Evolutionary conservation across 2,888 invertebrate species (phyloP), one percentile per base, ranked within the genome.

Genomic region (Ceramica pisi): DNA sequence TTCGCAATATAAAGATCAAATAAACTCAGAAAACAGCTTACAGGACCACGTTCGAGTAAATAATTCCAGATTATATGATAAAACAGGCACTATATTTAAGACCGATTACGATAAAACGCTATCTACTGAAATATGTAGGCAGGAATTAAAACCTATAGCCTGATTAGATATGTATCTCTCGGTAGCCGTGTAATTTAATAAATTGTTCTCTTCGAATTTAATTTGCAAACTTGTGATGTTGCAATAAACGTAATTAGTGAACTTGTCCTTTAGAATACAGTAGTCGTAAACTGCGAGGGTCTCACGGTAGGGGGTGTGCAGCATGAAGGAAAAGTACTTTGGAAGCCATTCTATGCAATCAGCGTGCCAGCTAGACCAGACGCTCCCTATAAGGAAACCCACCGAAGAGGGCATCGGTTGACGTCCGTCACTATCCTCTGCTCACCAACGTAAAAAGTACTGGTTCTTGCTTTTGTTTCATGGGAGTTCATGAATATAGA

Each of bases 341-440:
- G 67, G 71, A 74, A 75, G 66, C 73, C 81, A 90, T 87, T 88
- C 81, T 86, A 85, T 86, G 84, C 88, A 86, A 90, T 85, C 82
- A 84, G 81, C 76, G 77, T 74, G 82, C 82, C 56, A 69, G 75
- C 86, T 87, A 85, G 83, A 74, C 85, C 59, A 81, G 76, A 73
- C 80, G 62, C 64, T 41, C 90, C 87, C 67, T 90, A 88, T 83
- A 89, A 85, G 90, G 91, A 87, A 90, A 87, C 86, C 81, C 77
- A 72, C 77, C 80, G 57, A 69, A 72, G 75, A 78, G 74, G 62
- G 74, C 76, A 71, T 62, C 56, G 69, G 76, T 70, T 76, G 81
- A 81, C 78, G 77, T 67, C 67, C 80, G 71, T 82, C 85, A 83
- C 76, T 81, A 80, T 75, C 81, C 68, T 71, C 74, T 26, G 65